Percentiles rank a stretch among this genome's conserved stretches.
These are phyloP conservation scores for Notolabrus celidotus DNA, from an alignment of 2,797 vertebrate genomes.

Conservation along the genomic window DNA sequence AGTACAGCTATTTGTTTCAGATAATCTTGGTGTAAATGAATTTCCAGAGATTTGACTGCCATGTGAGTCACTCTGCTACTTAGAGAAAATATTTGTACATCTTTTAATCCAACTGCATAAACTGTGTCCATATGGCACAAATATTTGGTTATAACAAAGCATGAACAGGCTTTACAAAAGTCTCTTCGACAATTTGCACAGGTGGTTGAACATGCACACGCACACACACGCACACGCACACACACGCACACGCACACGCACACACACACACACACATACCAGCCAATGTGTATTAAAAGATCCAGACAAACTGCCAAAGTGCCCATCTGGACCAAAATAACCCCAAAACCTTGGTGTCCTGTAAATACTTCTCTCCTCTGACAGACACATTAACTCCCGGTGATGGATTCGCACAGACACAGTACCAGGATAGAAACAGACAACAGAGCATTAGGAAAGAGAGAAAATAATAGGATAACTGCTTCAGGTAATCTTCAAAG, in stretches of 20 bases:
- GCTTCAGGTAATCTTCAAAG: too few species aligned
- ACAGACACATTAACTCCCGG: background rate
- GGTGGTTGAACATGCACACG: conserved; percentile 3
- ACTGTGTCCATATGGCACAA: conserved; percentile 9
- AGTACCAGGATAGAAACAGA: too few species aligned
- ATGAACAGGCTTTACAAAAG: conserved; percentile 4
- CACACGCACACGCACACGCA: conserved; percentile 4
- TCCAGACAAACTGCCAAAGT: conserved; percentile 3
- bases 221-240: background rate
- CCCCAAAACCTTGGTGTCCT: conserved; percentile 10
- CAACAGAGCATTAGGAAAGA: too few species aligned
- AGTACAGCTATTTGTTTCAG: background rate
- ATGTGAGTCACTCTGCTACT: background rate
- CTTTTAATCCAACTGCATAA: background rate
- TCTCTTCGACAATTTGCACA: conserved; percentile 6
- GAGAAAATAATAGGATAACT: too few species aligned
- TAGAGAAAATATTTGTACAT: background rate
- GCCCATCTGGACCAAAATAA: conserved; percentile 30
- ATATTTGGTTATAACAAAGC: conserved; percentile 10
- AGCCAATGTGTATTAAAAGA: background rate
- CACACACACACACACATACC: conserved; percentile 9
- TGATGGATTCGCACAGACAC: too few species aligned
- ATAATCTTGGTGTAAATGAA: background rate
- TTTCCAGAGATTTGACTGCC: background rate
- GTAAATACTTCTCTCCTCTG: background rate